A percentile compares a stretch with the other conserved stretches of the same genome.
Conservation (phyloP, 2,113 vertebrate species). For the Anser brachyrhynchus region DNA sequence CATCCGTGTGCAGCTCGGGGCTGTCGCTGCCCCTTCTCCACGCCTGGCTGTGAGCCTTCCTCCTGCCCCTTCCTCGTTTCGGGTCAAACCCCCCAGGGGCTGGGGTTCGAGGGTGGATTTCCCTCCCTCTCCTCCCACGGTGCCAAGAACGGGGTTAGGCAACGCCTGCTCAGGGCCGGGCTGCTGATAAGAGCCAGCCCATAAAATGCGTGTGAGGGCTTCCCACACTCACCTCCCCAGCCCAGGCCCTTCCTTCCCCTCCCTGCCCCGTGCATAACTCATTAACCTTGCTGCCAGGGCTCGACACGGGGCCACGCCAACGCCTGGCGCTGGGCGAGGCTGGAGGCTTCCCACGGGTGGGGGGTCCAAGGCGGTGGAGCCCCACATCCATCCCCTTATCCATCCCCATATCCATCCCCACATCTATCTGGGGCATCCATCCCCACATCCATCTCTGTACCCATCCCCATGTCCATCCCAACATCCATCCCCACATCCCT, state of each 20-base stretch:
- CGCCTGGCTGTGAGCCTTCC: not conserved
- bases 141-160: slow-evolving; percentile 71
- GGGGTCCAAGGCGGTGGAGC: not conserved
- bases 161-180: slow-evolving; percentile 63
- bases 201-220: not conserved
- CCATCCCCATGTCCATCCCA: not conserved
- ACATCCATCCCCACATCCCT: too few species aligned
- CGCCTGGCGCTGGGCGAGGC: not conserved
- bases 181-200: slow-evolving; percentile 72
- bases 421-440: too few species aligned
- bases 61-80: not conserved
- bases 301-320: slow-evolving; percentile 73
- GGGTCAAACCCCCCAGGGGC: fast-evolving
- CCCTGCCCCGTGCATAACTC: not conserved
- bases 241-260: not conserved
- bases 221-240: not conserved
- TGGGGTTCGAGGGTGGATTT: not conserved
- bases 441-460: not conserved
- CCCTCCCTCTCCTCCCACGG: slow-evolving; percentile 75
- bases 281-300: slow-evolving; percentile 35
- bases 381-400: not conserved
- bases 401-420: not conserved
- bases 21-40: not conserved
- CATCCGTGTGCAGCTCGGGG: fast-evolving
- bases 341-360: not conserved